Conservation (phyloP, 2,797 vertebrate genomes). For the Liasis olivaceus region DNA sequence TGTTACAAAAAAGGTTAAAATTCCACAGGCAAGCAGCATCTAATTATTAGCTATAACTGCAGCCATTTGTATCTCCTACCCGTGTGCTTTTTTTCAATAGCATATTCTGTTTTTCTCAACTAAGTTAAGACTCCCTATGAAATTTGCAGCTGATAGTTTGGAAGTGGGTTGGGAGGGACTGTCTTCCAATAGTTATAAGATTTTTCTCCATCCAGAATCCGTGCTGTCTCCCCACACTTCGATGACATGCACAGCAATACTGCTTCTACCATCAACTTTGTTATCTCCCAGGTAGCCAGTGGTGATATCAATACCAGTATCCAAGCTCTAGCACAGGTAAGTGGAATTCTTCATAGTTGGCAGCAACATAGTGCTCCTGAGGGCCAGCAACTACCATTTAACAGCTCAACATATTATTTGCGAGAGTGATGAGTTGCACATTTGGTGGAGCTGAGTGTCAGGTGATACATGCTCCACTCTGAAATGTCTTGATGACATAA, state of each 20-base stretch:
- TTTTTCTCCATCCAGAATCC: constrained; percentile 78
- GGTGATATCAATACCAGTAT: constrained; percentile 97
- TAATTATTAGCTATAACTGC: not conserved
- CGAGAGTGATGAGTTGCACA: constrained; percentile 83
- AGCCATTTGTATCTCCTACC: not conserved
- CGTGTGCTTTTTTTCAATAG: not conserved
- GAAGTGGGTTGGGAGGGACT: not conserved
- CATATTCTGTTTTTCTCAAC: not conserved
- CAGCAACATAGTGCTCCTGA: not conserved
- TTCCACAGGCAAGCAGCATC: not conserved
- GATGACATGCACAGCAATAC: constrained; percentile 98
- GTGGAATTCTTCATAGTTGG: not conserved
- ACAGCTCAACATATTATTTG: constrained; percentile 31
- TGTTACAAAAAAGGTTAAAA: not conserved
- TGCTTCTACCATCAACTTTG: constrained; percentile 97
- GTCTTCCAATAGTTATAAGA: not conserved
- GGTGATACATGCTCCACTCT: constrained; percentile 68
- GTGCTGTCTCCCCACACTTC: constrained; percentile 90
- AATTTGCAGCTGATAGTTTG: not conserved
- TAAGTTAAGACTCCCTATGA: not conserved
- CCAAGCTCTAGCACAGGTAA: constrained; percentile 95
- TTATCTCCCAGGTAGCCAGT: constrained; percentile 97
- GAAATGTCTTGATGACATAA: constrained; percentile 80
- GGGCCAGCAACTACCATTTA: not conserved
- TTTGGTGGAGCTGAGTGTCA: constrained; percentile 65